phyloP scores from a whole-genome alignment of 2,888 invertebrate species.

The Laspeyria flexula region DNA sequence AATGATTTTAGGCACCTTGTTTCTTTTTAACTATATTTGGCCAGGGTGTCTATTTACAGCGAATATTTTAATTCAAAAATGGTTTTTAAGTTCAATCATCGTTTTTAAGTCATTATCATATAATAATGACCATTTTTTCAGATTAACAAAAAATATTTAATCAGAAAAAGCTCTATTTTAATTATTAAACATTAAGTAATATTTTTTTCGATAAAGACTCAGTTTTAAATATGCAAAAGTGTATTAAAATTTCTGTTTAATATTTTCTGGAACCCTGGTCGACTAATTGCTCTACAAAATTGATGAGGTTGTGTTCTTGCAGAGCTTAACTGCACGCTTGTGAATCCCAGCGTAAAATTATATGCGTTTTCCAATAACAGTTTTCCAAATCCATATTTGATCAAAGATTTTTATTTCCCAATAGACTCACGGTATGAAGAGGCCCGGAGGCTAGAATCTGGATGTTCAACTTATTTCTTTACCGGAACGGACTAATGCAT shows the following conservation, averaged over 20 bases:
- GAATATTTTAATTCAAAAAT: too few species aligned
- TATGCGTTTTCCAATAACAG: slow-evolving; percentile 28
- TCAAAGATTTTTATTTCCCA: slow-evolving; percentile 70
- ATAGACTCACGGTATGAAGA: slow-evolving; percentile 84
- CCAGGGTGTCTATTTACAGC: too few species aligned
- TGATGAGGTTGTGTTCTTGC: slow-evolving; percentile 13
- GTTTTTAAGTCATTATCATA: too few species aligned
- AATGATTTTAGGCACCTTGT: too few species aligned
- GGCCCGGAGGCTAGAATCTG: slow-evolving; percentile 56
- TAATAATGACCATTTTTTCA: too few species aligned
- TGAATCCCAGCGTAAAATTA: slow-evolving; percentile 22
- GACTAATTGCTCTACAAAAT: slow-evolving; percentile 6
- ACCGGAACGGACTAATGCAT: slow-evolving; percentile 68
- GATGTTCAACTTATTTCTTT: slow-evolving; percentile 56
- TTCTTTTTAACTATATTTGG: too few species aligned
- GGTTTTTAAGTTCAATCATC: too few species aligned
- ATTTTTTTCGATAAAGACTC: not conserved
- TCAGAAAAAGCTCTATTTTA: too few species aligned
- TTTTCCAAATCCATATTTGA: slow-evolving; percentile 81
- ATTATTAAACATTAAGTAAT: too few species aligned
- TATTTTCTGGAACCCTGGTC: not conserved
- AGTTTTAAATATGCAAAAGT: slow-evolving; percentile 2
- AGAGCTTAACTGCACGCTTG: slow-evolving; percentile 34
- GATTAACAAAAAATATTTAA: too few species aligned
- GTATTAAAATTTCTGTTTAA: slow-evolving; percentile 1